Evolutionary conservation across 2,888 invertebrate species (phyloP), one percentile per base, ranked within the genome.

Genomic region (Pantelozetes paolii): DNA sequence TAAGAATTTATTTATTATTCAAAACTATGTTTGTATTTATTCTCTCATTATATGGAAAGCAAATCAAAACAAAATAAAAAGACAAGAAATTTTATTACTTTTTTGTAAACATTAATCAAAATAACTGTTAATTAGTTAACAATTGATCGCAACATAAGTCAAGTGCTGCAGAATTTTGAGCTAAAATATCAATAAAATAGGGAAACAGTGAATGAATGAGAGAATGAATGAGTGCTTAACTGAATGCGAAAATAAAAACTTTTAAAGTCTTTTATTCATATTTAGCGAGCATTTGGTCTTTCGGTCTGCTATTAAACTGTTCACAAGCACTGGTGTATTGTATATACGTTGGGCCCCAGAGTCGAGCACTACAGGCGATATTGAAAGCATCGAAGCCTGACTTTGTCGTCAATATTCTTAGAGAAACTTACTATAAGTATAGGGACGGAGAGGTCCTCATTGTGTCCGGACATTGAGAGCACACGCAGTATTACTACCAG

Each of bases 341-440:
- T 40, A 6, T 40, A 20, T 23, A 20, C 23, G 40, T 23, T 50
- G 9, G 57, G 23, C 64, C 32, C 36, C n/a, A 40, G 64, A 36
- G 32, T 64, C 13, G 30, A 36, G 36, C 64, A 64, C 64, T 32
- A 64, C 64, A 64, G 64, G 64, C 36, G 8, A 64, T 57, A 64
- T 64, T 64, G 30, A 64, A 1, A 64, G n/a, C 64, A 64, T 64
- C 64, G 64, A 64, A 9, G 64, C 64, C 30, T 64, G 64, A 64
- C 64, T 36, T 59, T 23, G 20, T 64, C 64, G 40, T 64, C 36
- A 32, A 64, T 64, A 64, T 64, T 64, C 64, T 64, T 64, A 20
- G 32, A 13, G 64, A 32, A 30, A 18, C 40, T 20, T 36, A 64
- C 23, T 36, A 40, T 30, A 40, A 64, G 36, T 5, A 18, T 9